Base-by-base conservation (phyloP, 2,888 invertebrate genomes). In the Scelioninae gen. 1 region DNA sequence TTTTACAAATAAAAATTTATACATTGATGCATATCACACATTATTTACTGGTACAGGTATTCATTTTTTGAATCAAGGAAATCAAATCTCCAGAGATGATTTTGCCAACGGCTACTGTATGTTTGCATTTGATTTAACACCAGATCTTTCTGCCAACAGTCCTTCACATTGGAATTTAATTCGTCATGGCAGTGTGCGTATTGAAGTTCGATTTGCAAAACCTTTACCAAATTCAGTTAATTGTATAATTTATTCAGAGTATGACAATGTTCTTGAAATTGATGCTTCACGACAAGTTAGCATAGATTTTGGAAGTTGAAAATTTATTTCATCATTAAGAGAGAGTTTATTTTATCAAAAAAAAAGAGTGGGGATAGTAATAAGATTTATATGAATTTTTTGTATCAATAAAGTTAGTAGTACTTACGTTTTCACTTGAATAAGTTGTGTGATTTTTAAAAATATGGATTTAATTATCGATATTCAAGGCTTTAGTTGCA, bases 261-360 rank as follows among this genome's bases (percentile, higher is more conserved):
- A 86, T 51, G 88, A 89, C 47, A 90, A 88, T 74, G 53, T 89
- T 10, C 69, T 90, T 11, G 87, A 89, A 74, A 87, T 89, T 6
- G 87, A 88, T 53, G 56, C 85, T 8, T 69, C 56, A 5, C 55
- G 79, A n/a, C 75, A 71, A 71, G 32, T 60, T 9, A 71, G 9
- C 16, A 38, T 58, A 7, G 69, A 71, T 45, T 71, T 58, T 49
- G 55, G 68, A 10, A 53, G 53, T 47, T 66, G 45, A 32, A n/a
- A n/a, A n/a, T n/a, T n/a, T n/a, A n/a, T n/a, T n/a, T n/a, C n/a
- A n/a, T n/a, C n/a, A n/a, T n/a, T n/a, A n/a, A n/a, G 23, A 23
- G 23, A 4, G 23, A 23, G 23, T 23, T n/a, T n/a, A n/a, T n/a
- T n/a, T n/a, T n/a, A n/a, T n/a, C n/a, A n/a, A n/a, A n/a, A n/a